Conservation (phyloP, 1,140 invertebrate genomes). For the Camponotus pennsylvanicus region DNA sequence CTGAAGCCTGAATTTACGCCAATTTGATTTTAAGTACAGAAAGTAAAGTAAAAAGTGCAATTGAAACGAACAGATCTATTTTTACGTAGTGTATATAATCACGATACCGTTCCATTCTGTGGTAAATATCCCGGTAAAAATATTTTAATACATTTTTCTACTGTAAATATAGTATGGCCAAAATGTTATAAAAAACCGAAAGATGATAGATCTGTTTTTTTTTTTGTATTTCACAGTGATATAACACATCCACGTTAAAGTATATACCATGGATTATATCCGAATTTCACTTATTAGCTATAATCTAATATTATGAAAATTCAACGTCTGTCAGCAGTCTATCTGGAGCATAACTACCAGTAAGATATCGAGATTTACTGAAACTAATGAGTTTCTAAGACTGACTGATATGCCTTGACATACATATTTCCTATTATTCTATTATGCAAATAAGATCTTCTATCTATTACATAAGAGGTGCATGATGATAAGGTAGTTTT, state of each 20-base stretch:
- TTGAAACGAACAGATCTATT: conserved; percentile 29
- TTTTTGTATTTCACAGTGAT: background rate
- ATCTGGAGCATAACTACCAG: conserved; percentile 25
- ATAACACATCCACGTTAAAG: conserved; percentile 5
- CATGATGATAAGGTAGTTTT: conserved; percentile 8
- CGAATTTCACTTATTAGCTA: conserved; percentile 24
- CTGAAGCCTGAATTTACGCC: background rate
- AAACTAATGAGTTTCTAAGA: conserved; percentile 74
- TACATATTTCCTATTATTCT: conserved; percentile 45
- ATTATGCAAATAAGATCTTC: conserved; percentile 28
- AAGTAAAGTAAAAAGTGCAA: conserved; percentile 17
- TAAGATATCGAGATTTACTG: conserved; percentile 39
- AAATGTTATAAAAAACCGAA: conserved; percentile 3
- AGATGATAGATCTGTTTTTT: conserved; percentile 19
- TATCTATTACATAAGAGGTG: conserved; percentile 38
- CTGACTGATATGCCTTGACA: conserved; percentile 81
- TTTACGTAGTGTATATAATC: conserved; percentile 39
- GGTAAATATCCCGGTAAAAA: conserved; percentile 37
- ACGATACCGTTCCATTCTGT: conserved; percentile 27
- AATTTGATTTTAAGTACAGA: conserved; percentile 31
- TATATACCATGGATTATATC: conserved; percentile 35
- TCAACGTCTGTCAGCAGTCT: conserved; percentile 33
- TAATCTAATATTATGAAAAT: conserved; percentile 32
- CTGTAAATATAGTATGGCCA: conserved; percentile 40
- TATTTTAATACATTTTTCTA: conserved; percentile 62